A percentile compares a stretch with the other conserved stretches of the same genome.
These are phyloP conservation scores for Byasa hedistus DNA, from an alignment of 2,888 invertebrate species.

Conservation along the genomic window DNA sequence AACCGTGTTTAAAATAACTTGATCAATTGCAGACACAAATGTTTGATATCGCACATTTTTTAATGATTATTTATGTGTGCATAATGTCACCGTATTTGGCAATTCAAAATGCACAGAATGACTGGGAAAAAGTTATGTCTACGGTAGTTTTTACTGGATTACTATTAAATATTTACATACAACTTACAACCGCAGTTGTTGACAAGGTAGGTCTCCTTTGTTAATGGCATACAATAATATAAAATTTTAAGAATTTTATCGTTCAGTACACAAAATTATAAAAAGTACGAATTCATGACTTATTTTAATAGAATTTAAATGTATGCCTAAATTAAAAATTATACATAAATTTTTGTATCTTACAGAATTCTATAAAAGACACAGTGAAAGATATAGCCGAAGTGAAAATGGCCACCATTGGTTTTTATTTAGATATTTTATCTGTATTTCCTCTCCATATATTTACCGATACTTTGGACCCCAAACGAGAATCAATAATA, in stretches of 20 bases:
- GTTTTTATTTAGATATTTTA: slow-evolving; percentile 69
- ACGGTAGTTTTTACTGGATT: slow-evolving; percentile 61
- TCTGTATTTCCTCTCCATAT: slow-evolving; percentile 69
- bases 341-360: slow-evolving; percentile 16
- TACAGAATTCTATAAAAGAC: slow-evolving; percentile 58
- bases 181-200: slow-evolving; percentile 71
- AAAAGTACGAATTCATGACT: no score
- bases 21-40: slow-evolving; percentile 54
- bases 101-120: slow-evolving; percentile 49
- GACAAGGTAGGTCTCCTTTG: slow-evolving; percentile 52
- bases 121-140: slow-evolving; percentile 52
- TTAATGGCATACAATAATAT: neutral
- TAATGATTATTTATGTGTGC: slow-evolving; percentile 65
- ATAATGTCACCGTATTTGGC: slow-evolving; percentile 63
- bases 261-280: no score
- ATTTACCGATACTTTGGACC: slow-evolving; percentile 64
- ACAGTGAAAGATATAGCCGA: slow-evolving; percentile 68
- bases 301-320: no score
- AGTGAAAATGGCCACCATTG: slow-evolving; percentile 64
- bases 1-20: no score
- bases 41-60: slow-evolving; percentile 65
- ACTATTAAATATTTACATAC: slow-evolving; percentile 67
- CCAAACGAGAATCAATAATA: slow-evolving; percentile 47
- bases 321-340: no score
- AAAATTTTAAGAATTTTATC: neutral